Conservation (phyloP, 2,797 vertebrate genomes). For the Astyanax mexicanus region DNA sequence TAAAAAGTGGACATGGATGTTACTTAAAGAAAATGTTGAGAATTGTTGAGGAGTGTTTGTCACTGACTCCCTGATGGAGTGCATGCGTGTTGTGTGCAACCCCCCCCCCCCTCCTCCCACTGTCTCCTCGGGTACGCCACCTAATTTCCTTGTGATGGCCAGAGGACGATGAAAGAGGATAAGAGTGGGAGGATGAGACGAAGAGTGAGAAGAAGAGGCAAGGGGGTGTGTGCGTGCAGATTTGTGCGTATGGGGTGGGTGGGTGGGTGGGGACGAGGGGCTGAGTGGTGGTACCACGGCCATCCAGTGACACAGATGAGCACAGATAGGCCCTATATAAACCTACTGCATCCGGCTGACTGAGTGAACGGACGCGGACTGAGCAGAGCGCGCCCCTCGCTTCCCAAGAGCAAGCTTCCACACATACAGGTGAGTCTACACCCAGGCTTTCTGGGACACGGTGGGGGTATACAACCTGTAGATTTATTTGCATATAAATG, state of each 20-base stretch:
- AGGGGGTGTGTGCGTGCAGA: constrained; percentile 56
- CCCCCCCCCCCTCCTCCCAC: constrained; percentile 60
- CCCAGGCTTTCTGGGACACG: not conserved
- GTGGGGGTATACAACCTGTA: not conserved
- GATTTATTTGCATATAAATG: not conserved
- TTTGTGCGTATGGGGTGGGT: constrained; percentile 33
- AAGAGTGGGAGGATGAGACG: constrained; percentile 60
- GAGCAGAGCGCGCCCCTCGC: constrained; percentile 9
- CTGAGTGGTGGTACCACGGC: constrained; percentile 64
- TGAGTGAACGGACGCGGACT: constrained; percentile 56
- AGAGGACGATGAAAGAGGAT: constrained; percentile 49
- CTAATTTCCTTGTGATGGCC: constrained; percentile 57
- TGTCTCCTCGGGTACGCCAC: not conserved
- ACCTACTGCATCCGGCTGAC: constrained; percentile 59
- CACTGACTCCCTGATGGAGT: constrained; percentile 75
- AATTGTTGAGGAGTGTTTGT: constrained; percentile 63
- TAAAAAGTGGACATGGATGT: no score
- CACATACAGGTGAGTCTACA: constrained; percentile 42
- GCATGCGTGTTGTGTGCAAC: constrained; percentile 69
- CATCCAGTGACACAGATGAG: constrained; percentile 62
- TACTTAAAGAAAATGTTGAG: no score
- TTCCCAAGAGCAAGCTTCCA: constrained; percentile 28
- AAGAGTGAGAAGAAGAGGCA: constrained; percentile 25
- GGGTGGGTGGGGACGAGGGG: constrained; percentile 56
- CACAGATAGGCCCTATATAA: constrained; percentile 71